Base-by-base conservation (phyloP, 2,113 vertebrate genomes). In the Anarhynchus alexandrinus region DNA sequence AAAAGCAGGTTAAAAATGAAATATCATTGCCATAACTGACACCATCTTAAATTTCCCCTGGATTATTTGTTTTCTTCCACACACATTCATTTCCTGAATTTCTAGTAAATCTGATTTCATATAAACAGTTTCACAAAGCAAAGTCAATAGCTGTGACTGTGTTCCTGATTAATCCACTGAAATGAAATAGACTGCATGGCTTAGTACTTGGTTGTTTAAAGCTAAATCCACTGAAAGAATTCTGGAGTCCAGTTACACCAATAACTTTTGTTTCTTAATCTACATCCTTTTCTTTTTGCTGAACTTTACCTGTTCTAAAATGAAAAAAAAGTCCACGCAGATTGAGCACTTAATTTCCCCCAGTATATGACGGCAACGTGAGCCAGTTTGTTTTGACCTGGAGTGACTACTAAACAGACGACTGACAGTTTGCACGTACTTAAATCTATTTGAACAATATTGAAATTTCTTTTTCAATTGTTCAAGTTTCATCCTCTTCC, bases 61-160 rank as follows among this genome's bases (percentile, higher is more conserved):
- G 88, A 94, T 96, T 97, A 84, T 95, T 97, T 98, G 93, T 93
- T 94, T 95, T 95, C 92, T 95, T 95, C 92, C 65, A 95, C 94
- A 92, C 96, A 90, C 89, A 66, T 95, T 97, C 89, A 96, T 96
- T 97, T 97, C 94, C 95, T 94, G 82, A 94, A 90, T 81, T 91
- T 97, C 81, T 96, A 89, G 87, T 82, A 94, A 95, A 89, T 90
- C 95, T 89, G 72, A 87, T 93, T 95, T 94, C 84, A 27, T 82
- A 92, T 90, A 96, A 94, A 97, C 95, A 95, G 87, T 96, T 96
- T 73, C 79, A 96, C 95, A 96, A 93, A 95, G 80, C 86, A 91
- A 93, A 94, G 80, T 92, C 90, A 95, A 92, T 95, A 93, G 94
- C 80, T 95, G 89, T 91, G 93, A 90, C 90, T 93, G 86, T 94